Base-by-base conservation (phyloP, 2,888 invertebrate species). In the Amiota minor region DNA sequence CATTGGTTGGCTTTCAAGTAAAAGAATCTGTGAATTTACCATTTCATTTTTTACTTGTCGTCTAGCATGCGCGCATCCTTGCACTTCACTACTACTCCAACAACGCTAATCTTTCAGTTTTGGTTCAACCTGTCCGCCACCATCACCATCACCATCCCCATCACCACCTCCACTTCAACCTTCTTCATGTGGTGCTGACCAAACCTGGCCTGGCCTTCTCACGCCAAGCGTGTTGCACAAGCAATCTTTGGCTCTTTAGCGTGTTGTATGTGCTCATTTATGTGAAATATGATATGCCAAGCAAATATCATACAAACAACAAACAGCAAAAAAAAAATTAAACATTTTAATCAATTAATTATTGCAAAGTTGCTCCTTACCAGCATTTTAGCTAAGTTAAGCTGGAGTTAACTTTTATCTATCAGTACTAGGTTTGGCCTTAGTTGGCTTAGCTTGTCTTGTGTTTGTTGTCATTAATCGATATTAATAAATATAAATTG, bases 311-410 rank as follows among this genome's bases (percentile, higher is more conserved):
- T 84, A 81, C 85, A 84, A 16, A 53, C 53, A 35, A 35, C 35
- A 35, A 35, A 35, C 35, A 35, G 35, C n/a, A 16, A 56, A 9
- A 81, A 83, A 35, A 35, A 35, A 35, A 35, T 35, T 35, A 35
- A 84, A 83, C 85, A 85, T 87, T 87, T 87, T 87, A 87, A 88
- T 88, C 87, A 87, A 88, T 87, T 88, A 87, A 88, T 86, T 86
- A 86, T 35, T 50, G 65, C 50, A 56, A 18, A 70, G 16, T 14
- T 45, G 35, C 35, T 35, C 35, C 35, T 35, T 35, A 35, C 6
- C 35, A 35, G 35, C 2, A 35, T 35, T 35, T 35, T 2, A 35
- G 35, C 6, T 35, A 35, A 35, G 35, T 35, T 4, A 35, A 35
- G 35, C 35, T 35, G 35, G 35, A 35, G 35, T 35, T 45, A 35